Conservation (phyloP, 2,113 vertebrate genomes). For the Plectropomus leopardus region DNA sequence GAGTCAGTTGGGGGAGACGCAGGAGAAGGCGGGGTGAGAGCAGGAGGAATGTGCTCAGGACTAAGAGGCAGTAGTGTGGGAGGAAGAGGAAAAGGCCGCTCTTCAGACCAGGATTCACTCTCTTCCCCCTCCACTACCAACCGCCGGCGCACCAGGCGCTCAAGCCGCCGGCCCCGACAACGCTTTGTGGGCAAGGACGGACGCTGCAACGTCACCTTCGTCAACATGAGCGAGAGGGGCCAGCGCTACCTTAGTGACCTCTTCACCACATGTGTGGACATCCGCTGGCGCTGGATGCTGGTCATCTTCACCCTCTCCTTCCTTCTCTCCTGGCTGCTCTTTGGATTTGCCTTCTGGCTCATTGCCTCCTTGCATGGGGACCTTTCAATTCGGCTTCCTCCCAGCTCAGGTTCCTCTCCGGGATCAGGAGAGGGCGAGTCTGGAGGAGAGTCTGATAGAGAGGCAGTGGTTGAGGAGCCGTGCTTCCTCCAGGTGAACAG, state of each 20-base stretch:
- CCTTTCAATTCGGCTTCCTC: conserved; percentile 77
- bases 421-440: conserved; percentile 60
- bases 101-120: conserved; percentile 57
- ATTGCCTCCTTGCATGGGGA: conserved; percentile 91
- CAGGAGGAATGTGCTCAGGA: conserved; percentile 60
- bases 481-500: conserved; percentile 93
- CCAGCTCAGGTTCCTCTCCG: conserved; percentile 67
- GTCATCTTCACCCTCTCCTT: conserved; percentile 94
- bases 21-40: conserved; percentile 73
- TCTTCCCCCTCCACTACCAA: conserved; percentile 71
- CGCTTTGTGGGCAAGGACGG: conserved; percentile 94
- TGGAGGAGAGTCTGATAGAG: conserved; percentile 67
- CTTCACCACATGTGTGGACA: conserved; percentile 94
- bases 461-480: conserved; percentile 74
- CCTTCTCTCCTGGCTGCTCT: conserved; percentile 93
- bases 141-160: conserved; percentile 58
- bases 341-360: conserved; percentile 93
- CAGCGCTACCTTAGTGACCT: conserved; percentile 93
- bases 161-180: conserved; percentile 80
- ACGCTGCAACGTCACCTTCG: conserved; percentile 92
- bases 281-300: conserved; percentile 95
- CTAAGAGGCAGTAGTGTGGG: conserved; percentile 62
- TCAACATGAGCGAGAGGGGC: conserved; percentile 92
- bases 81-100: conserved; percentile 68
- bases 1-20: conserved; percentile 60